A percentile compares a stretch with the other conserved stretches of the same genome.
Evolutionary conservation across 2,888 invertebrate species (phyloP).

Genomic region (Macrophya annulata): DNA sequence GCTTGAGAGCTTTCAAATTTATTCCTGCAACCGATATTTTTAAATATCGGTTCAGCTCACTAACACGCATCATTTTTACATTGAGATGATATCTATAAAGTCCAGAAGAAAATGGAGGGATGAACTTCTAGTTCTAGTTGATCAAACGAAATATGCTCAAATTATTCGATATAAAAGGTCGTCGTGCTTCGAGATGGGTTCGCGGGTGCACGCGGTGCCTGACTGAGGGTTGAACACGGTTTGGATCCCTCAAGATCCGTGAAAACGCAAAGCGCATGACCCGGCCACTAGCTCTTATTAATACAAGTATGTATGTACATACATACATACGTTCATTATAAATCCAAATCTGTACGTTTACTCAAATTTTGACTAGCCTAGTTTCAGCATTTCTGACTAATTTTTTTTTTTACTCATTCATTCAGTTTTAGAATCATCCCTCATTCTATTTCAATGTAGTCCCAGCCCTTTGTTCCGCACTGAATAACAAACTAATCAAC

Average conservation of each 20-base stretch:
- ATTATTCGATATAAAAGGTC: conserved; percentile 22
- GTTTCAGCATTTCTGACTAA: background rate
- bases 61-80: conserved; percentile 42
- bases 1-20: background rate
- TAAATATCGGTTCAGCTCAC: background rate
- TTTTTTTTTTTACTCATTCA: background rate
- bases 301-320: background rate
- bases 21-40: conserved; percentile 22
- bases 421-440: background rate
- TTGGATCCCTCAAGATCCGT: conserved; percentile 60
- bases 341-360: background rate
- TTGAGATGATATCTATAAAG: background rate
- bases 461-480: background rate
- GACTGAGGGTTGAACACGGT: conserved; percentile 73
- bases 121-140: background rate
- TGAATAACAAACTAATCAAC: conserved; percentile 25
- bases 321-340: conserved; percentile 15
- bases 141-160: background rate
- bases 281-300: conserved; percentile 11
- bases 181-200: conserved; percentile 57
- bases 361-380: background rate
- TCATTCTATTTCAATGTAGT: background rate
- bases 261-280: conserved; percentile 64
- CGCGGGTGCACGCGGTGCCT: conserved; percentile 76
- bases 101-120: background rate